Base-by-base conservation (phyloP, 1,140 invertebrate species). In the Zaprionus lachaisei region DNA sequence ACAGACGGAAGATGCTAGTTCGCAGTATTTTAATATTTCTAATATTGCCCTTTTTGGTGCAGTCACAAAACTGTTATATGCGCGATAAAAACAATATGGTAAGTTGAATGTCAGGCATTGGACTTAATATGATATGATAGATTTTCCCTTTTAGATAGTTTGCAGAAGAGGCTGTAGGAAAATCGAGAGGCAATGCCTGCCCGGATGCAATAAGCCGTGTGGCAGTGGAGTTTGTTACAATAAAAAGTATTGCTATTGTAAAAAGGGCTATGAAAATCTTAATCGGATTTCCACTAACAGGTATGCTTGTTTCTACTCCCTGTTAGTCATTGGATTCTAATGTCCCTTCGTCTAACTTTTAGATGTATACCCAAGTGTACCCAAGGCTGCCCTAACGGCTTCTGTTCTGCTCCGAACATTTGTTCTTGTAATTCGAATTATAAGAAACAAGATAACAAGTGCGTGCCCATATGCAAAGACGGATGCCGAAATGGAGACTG, bases 391-490 rank as follows among this genome's bases (percentile, higher is more conserved):
- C 72, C 69, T 72, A 86, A 86, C n/a, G 83, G 83, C 1, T 49
- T 80, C 24, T 86, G 83, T 17, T 38, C 58, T 11, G 83, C 72
- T 4, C 83, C 83, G 14, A 64, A 85, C 12, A 37, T 61, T 12
- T 89, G 80, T 15, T 44, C 73, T 15, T 86, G 83, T 64, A 72
- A 87, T 24, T 55, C 12, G 17, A 60, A 76, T 47, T 68, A 96
- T 94, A 83, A 94, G 93, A 71, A 95, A 93, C 5, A 51, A 14
- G 77, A 86, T 65, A 77, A 77, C 31, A 77, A 65, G 1, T 80
- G 78, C 24, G 47, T 49, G 31, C 74, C 78, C 15, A 61, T 68
- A 12, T 80, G 78, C 22, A 20, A 66, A 20, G 55, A 58, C 26
- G 61, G 61, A 2, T 80, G 78, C 31, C 4, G 44, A 11, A 77